Evolutionary conservation across 30 jellyfish, hydroid and myxozoan species (phyloP).

Genomic region (Chrysaora quinquecirrha): DNA sequence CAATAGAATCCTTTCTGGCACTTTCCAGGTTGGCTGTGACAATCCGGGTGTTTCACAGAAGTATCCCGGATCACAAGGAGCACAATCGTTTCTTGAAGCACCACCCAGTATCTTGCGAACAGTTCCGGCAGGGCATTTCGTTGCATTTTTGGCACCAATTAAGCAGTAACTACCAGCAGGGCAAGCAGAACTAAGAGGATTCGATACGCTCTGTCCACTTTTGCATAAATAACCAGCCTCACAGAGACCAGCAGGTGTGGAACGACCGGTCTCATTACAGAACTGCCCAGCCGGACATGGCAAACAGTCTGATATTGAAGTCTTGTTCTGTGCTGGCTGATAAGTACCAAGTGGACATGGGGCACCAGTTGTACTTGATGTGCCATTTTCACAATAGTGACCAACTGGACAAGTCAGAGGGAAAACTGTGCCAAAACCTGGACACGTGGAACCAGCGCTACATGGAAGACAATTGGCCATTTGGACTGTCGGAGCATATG

Average conservation of each 20-base stretch:
- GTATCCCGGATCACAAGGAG: conserved; percentile 92
- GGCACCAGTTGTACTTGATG: conserved; percentile 58
- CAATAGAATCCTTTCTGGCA: conserved; percentile 91
- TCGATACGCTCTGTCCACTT: conserved; percentile 74
- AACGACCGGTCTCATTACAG: conserved; percentile 75
- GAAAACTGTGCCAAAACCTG: conserved; percentile 68
- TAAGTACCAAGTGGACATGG: conserved; percentile 84
- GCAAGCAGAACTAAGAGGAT: conserved; percentile 79
- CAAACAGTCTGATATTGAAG: conserved; percentile 60
- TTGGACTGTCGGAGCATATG: conserved; percentile 79
- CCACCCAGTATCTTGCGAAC: conserved; percentile 84
- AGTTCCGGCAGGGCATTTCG: conserved; percentile 95
- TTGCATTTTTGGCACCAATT: conserved; percentile 71
- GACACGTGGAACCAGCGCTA: conserved; percentile 83
- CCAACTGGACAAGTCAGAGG: conserved; percentile 93
- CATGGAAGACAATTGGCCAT: conserved; percentile 74
- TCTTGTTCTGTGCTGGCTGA: conserved; percentile 73
- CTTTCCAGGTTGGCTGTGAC: conserved; percentile 74
- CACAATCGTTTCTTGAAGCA: conserved; percentile 70
- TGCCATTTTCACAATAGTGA: conserved; percentile 81
- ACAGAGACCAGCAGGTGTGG: conserved; percentile 83
- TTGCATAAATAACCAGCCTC: conserved; percentile 84
- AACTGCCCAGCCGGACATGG: conserved; percentile 90
- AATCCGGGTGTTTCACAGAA: conserved; percentile 86
- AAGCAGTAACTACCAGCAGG: conserved; percentile 89